These are phyloP conservation scores for Heliconius nattereri DNA, from an alignment of 1,140 invertebrate genomes.

Conservation along the genomic window DNA sequence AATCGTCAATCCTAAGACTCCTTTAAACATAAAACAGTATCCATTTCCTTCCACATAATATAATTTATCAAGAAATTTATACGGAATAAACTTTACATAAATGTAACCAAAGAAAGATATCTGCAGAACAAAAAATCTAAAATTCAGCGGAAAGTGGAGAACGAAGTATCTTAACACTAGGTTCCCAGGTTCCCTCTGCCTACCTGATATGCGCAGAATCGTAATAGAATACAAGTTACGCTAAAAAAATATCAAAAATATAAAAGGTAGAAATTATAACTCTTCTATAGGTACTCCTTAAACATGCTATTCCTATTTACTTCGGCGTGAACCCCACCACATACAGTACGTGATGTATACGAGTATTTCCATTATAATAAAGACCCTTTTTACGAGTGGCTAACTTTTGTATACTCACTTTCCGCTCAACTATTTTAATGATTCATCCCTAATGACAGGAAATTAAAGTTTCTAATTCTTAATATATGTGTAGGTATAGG, in stretches of 20 bases:
- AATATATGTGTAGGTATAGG: not conserved
- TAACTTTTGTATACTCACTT: constrained; percentile 31
- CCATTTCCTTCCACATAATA: no score
- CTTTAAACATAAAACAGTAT: no score
- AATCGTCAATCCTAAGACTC: no score
- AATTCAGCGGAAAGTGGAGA: no score
- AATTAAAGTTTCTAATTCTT: not conserved
- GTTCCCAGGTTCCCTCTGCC: no score
- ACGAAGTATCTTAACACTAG: no score
- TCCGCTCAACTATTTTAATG: constrained; percentile 2
- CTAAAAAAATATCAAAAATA: not conserved
- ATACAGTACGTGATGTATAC: constrained; percentile 36
- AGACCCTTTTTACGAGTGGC: constrained; percentile 33
- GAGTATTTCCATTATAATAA: constrained; percentile 34
- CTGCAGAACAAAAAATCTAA: no score
- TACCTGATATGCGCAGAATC: no score
- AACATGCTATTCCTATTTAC: not conserved
- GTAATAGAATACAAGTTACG: no score
- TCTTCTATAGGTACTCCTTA: not conserved
- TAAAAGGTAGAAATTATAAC: not conserved
- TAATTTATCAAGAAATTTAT: no score
- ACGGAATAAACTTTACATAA: no score
- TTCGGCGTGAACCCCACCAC: constrained; percentile 29
- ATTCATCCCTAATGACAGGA: not conserved
- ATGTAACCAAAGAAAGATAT: no score